Evolutionary conservation across 2,888 invertebrate species (phyloP).

Genomic region (Euclidia mi): DNA sequence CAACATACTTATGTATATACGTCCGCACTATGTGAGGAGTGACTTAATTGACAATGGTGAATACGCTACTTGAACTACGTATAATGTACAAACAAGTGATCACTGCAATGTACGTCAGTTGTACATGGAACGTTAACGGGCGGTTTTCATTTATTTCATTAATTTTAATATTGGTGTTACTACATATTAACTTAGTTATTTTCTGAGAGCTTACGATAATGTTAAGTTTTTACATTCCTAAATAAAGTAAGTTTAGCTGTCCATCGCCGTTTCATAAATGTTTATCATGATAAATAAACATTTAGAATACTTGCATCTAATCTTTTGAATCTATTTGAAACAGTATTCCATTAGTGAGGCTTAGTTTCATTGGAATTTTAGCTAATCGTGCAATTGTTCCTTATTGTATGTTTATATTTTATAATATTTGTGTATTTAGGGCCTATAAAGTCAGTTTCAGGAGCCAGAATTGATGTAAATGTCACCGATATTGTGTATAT

Average conservation of each 20-base stretch:
- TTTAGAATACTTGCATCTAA: conserved; percentile 7
- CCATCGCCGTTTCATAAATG: conserved; percentile 29
- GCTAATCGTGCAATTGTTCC: conserved; percentile 46
- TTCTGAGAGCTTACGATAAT: conserved; percentile 62
- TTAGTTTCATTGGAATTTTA: conserved; percentile 28
- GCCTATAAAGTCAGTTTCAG: conserved; percentile 37
- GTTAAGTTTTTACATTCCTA: conserved; percentile 85
- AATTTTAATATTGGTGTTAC: conserved; percentile 43
- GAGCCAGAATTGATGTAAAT: conserved; percentile 57
- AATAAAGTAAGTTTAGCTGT: conserved; percentile 59
- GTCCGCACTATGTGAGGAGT: no score
- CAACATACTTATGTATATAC: no score
- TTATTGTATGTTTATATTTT: conserved; percentile 42
- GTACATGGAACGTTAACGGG: conserved; percentile 22
- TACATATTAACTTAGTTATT: conserved; percentile 44
- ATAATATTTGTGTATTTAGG: conserved; percentile 33
- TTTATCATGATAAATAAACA: conserved; percentile 35
- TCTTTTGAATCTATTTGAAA: conserved; percentile 29
- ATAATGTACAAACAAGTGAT: conserved; percentile 21
- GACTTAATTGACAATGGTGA: not conserved
- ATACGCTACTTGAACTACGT: not conserved
- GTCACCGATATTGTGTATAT: conserved; percentile 70
- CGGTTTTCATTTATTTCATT: conserved; percentile 40
- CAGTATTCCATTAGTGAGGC: conserved; percentile 46
- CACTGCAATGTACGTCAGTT: conserved; percentile 27